Base-by-base conservation (phyloP, 2,113 vertebrate genomes). In the Brachyhypopomus occidentalis region DNA sequence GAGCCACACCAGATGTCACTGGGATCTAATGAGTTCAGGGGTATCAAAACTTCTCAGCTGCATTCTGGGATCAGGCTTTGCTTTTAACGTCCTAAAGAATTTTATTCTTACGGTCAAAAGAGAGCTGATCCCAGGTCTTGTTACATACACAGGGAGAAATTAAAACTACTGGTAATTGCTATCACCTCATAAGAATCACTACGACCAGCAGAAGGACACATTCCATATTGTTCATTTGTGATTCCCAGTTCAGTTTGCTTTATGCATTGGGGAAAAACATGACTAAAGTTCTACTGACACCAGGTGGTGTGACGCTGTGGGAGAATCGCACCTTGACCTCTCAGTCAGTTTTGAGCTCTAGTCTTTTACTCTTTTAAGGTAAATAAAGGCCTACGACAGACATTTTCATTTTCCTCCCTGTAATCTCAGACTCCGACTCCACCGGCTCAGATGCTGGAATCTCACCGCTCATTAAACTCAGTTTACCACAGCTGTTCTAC, bases 401-500 rank as follows among this genome's bases (percentile, higher is more conserved):
- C 34, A 36, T 62, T 17, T 75, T 9, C 56, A 58, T 41, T 59
- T 78, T 58, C 36, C 36, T 58, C 17, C 7, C 7, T 17, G 27
- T 59, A 59, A 60, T 78, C 30, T 45, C 30, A 55, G 52, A 70
- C 58, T 30, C 30, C 20, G 66, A 41, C 27, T 67, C 45, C 9
- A 8, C 19, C 38, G 55, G 34, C 55, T 82, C 63, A 45, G 34
- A 52, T 19, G 25, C 19, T 30, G 38, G 52, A 71, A 64, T 60
- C 23, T 78, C 22, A 55, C 5, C 55, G 16, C 38, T 72, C 30
- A 78, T 73, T 23, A 17, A 27, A 8, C 17, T 34, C n/a, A 69
- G 52, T n/a, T 71, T 70, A 56, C 17, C 58, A 25, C 41, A 58
- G 17, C 76, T 27, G 23, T 34, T 78, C 2, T 71, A 78, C 66